Conservation (phyloP, 2,113 vertebrate genomes). For the Elephas maximus region DNA sequence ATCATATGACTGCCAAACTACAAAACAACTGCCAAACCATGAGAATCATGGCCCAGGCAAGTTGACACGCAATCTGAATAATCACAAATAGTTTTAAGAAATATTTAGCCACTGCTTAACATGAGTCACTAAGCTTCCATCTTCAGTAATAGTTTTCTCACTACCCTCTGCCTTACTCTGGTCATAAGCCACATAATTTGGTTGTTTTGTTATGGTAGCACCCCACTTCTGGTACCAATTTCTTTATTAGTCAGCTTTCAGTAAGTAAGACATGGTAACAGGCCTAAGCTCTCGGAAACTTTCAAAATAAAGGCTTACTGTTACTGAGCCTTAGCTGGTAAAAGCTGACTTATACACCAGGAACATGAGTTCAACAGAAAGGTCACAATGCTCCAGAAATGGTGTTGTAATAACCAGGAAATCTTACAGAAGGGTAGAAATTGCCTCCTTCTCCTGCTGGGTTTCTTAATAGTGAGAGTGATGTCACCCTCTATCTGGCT, state of each 20-base stretch:
- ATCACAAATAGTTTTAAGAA: background rate
- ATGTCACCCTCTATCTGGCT: conserved; percentile 50
- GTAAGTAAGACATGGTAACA: conserved; percentile 50
- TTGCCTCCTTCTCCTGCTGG: background rate
- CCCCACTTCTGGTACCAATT: conserved; percentile 75
- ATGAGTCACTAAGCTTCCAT: conserved; percentile 47
- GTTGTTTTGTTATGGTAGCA: conserved; percentile 66
- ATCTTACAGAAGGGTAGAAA: background rate
- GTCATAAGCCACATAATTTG: conserved; percentile 45
- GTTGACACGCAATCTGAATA: too few species aligned
- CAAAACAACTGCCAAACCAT: too few species aligned
- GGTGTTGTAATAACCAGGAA: conserved; percentile 36
- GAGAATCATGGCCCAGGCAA: too few species aligned
- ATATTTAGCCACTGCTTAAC: conserved; percentile 3
- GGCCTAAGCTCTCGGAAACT: conserved; percentile 63
- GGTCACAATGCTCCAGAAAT: background rate
- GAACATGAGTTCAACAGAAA: conserved; percentile 18
- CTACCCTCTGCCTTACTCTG: conserved; percentile 17
- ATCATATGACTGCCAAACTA: too few species aligned
- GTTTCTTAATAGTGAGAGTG: conserved; percentile 21
- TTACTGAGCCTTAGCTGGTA: background rate
- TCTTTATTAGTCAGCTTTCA: conserved; percentile 72
- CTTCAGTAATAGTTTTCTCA: conserved; percentile 51
- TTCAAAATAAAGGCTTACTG: conserved; percentile 59
- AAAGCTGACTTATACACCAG: background rate